Evolutionary conservation across 2,888 invertebrate genomes (phyloP), one percentile per base, ranked within the genome.

Genomic region (Caenorhabditis sinica): DNA sequence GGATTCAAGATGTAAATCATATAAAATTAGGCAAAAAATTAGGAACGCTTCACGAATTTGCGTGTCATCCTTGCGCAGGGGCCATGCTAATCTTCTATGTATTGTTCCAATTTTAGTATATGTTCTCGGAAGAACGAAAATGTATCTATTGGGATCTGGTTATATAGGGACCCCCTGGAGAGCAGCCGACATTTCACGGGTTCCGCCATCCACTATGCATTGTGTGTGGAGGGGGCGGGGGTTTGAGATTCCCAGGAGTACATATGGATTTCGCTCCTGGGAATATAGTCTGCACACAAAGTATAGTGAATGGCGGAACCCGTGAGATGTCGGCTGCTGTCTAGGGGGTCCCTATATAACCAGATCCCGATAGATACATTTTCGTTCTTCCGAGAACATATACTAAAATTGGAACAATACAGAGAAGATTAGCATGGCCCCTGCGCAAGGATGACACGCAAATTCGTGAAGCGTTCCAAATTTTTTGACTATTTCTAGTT

Each of bases 1-100:
- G n/a, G n/a, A n/a, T n/a, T n/a, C n/a, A n/a, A n/a, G n/a, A n/a
- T n/a, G n/a, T 33, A 33, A 8, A 33, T 8, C 33, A 33, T 8
- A 4, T 8, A 43, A 71, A 71, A 71, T 69, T 25, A 36, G 45
- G 28, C 87, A 89, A 93, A 93, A 93, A 93, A 93, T 95, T 95
- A 95, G 95, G 95, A 95, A 95, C 95, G 95, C 95, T 96, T 96
- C 95, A 95, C 95, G 96, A 96, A 95, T 96, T 96, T 96, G 95
- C 95, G 95, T 96, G 95, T 96, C 96, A 96, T 96, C 95, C 96
- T 96, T 96, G 95, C 95, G 95, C 95, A 96, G 95, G 95, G 95
- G 95, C 95, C 95, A 96, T 96, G 96, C 95, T 96, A 95, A 96
- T 96, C 96, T 96, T 96, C 96, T 96, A 96, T 96, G 95, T 96